A percentile compares a stretch with the other conserved stretches of the same genome.
phyloP scores from a whole-genome alignment of 2,888 invertebrate genomes.

The Drosophila nr. fundita region DNA sequence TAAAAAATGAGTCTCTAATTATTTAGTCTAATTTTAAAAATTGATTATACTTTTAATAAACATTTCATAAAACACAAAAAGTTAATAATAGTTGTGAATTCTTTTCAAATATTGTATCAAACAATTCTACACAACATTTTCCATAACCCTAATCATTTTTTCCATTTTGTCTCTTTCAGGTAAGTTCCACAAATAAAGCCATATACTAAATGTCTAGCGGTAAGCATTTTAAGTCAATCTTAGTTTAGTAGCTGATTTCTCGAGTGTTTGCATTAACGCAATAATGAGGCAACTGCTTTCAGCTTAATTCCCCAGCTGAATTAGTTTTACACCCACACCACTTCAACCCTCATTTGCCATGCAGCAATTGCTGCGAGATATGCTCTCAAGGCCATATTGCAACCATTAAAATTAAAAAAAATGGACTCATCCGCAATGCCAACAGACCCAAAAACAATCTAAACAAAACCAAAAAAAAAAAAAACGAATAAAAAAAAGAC shows the following conservation, averaged over 20 bases:
- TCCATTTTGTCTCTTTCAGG: neutral
- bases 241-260: neutral
- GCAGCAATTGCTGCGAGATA: neutral
- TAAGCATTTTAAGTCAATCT: constrained; percentile 1
- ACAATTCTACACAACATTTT: neutral
- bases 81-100: neutral
- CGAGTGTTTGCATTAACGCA: neutral
- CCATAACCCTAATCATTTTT: neutral
- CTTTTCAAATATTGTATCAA: neutral
- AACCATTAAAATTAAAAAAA: constrained; percentile 10
- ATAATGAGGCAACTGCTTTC: neutral
- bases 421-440: neutral
- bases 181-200: neutral
- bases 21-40: neutral
- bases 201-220: neutral
- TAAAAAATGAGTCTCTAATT: no score
- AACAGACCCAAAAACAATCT: constrained; percentile 24
- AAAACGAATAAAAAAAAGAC: neutral
- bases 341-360: neutral
- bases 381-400: constrained; percentile 22
- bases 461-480: constrained; percentile 13
- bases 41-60: neutral
- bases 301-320: neutral
- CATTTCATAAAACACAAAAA: neutral
- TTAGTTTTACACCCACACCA: neutral